These are phyloP conservation scores for Oenanthe melanoleuca DNA, from an alignment of 2,113 vertebrate genomes.

Conservation along the genomic window DNA sequence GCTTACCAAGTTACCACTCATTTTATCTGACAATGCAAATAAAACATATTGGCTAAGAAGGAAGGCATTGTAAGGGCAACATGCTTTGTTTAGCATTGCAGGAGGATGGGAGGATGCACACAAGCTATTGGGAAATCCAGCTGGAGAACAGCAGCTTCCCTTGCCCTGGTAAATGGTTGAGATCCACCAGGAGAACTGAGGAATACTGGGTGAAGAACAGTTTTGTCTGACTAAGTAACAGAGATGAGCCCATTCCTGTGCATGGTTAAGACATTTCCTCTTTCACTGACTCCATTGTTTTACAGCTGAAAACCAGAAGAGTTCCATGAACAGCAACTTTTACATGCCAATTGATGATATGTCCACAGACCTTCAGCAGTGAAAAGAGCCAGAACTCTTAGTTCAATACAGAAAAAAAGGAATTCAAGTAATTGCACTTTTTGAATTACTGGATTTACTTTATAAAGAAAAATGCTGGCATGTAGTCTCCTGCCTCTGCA, in stretches of 20 bases:
- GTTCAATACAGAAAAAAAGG: neutral
- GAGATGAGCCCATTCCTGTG: neutral
- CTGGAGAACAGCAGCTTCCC: neutral
- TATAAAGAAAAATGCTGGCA: slow-evolving; percentile 2
- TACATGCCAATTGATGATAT: neutral
- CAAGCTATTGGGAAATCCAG: neutral
- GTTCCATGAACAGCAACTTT: neutral
- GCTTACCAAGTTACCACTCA: neutral
- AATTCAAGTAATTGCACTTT: neutral
- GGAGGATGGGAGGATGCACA: neutral
- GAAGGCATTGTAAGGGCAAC: neutral
- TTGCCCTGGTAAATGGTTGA: neutral
- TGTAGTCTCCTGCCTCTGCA: neutral
- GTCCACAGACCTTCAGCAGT: neutral
- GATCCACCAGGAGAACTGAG: neutral
- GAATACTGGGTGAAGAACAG: neutral
- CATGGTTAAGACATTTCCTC: neutral
- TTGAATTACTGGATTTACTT: slow-evolving; percentile 15
- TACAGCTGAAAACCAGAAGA: neutral
- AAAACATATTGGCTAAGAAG: neutral
- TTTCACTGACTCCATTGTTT: neutral
- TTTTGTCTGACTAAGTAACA: neutral
- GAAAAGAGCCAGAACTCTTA: neutral
- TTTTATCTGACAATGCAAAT: neutral
- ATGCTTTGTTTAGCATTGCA: neutral